Evolutionary conservation across 2,888 invertebrate genomes (phyloP).

Genomic region (Dysmachus trigonus): DNA sequence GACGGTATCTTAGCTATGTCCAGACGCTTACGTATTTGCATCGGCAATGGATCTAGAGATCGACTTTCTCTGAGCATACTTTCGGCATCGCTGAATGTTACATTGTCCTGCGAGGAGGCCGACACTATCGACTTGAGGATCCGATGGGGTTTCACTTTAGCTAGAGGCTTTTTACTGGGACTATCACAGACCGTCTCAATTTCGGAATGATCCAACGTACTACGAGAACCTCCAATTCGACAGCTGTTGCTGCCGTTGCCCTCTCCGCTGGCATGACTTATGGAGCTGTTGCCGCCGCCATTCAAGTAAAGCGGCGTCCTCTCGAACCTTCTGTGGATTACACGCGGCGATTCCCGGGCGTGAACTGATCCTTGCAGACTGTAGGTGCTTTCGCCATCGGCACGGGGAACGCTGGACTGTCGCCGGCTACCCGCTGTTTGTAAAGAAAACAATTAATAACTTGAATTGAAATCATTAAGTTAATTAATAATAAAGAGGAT

Average conservation of each 20-base stretch:
- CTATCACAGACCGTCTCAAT: constrained; percentile 64
- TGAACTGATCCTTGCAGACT: constrained; percentile 66
- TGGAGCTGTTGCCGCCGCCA: constrained; percentile 58
- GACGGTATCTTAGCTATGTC: constrained; percentile 49
- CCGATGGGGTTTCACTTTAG: constrained; percentile 64
- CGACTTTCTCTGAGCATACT: constrained; percentile 68
- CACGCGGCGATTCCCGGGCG: constrained; percentile 62
- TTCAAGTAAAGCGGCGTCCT: constrained; percentile 66
- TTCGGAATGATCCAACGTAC: constrained; percentile 64
- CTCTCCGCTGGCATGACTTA: constrained; percentile 53
- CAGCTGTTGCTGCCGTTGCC: constrained; percentile 56
- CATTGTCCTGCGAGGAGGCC: constrained; percentile 55
- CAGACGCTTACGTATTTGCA: constrained; percentile 57
- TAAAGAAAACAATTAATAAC: neutral
- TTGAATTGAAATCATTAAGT: neutral
- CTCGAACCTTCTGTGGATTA: constrained; percentile 63
- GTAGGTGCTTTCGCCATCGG: constrained; percentile 68
- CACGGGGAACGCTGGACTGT: constrained; percentile 73
- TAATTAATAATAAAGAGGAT: too few relatives aligned
- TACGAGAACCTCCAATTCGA: constrained; percentile 55
- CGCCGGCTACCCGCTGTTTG: constrained; percentile 68
- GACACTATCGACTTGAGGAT: constrained; percentile 66
- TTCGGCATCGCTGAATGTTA: constrained; percentile 43
- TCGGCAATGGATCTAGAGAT: constrained; percentile 73
- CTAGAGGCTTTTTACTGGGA: constrained; percentile 59